These are phyloP conservation scores for Agonopterix heracliana DNA, from an alignment of 2,888 invertebrate species.

Conservation along the genomic window DNA sequence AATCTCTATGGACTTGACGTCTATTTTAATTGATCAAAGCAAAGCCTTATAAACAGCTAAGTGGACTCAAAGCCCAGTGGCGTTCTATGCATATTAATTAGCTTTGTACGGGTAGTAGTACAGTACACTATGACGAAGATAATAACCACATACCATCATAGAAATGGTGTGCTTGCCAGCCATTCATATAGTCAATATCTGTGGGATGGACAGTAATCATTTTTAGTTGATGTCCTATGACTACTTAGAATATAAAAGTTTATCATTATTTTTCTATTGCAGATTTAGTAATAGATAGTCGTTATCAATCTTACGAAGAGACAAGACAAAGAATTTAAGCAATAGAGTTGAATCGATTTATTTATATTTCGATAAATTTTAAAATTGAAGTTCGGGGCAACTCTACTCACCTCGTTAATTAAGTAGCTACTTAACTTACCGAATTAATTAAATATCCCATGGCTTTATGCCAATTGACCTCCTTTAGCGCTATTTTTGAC, in stretches of 20 bases:
- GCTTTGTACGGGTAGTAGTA: neutral
- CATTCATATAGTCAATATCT: conserved; percentile 11
- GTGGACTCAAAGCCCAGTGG: conserved; percentile 17
- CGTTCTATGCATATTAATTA: conserved; percentile 22
- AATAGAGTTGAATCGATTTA: too few relatives aligned
- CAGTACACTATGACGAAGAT: conserved; percentile 1
- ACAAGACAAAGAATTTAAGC: too few relatives aligned
- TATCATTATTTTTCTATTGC: too few relatives aligned
- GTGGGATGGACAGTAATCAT: conserved; percentile 2
- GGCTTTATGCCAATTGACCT: too few relatives aligned
- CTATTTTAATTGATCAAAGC: conserved; percentile 21
- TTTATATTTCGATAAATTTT: too few relatives aligned
- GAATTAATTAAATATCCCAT: too few relatives aligned
- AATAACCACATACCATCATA: conserved; percentile 8
- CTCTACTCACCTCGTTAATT: neutral
- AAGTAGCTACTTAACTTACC: neutral
- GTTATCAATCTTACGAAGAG: too few relatives aligned
- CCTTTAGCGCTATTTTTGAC: too few relatives aligned
- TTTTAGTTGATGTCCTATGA: too few relatives aligned
- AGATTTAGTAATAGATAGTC: too few relatives aligned
- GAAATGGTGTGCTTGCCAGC: conserved; percentile 7
- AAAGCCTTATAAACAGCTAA: conserved; percentile 25
- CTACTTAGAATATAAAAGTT: too few relatives aligned
- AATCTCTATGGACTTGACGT: conserved; percentile 41
- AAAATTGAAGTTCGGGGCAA: too few relatives aligned